Evolutionary conservation across 2,888 invertebrate genomes (phyloP).

Genomic region (Stenichneumon culpator): DNA sequence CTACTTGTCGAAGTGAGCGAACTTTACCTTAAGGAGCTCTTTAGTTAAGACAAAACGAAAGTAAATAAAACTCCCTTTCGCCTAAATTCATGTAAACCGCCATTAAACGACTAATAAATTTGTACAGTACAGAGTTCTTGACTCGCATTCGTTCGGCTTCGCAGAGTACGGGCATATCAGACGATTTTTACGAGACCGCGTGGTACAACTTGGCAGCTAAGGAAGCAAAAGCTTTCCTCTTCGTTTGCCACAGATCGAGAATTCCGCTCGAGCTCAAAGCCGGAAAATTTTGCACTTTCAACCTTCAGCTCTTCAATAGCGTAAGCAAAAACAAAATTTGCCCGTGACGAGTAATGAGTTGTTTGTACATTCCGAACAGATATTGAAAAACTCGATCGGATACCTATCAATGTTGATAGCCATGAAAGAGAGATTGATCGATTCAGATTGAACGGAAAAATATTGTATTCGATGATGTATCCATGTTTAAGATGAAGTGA

Average conservation of each 20-base stretch:
- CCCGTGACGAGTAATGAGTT: neutral
- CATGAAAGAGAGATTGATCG: constrained; percentile 63
- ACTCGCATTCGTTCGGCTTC: neutral
- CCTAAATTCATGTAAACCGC: neutral
- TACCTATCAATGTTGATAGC: constrained; percentile 72
- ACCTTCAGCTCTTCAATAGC: constrained; percentile 41
- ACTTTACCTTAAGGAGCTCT: neutral
- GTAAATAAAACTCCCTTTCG: neutral
- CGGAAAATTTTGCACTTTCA: constrained; percentile 59
- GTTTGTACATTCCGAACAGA: constrained; percentile 41
- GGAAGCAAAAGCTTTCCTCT: constrained; percentile 45
- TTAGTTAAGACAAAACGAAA: neutral
- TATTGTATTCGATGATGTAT: neutral
- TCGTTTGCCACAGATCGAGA: constrained; percentile 41
- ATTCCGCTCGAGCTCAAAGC: constrained; percentile 54
- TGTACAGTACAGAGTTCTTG: neutral
- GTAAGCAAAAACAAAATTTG: constrained; percentile 23
- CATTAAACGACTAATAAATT: neutral
- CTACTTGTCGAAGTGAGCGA: constrained; percentile 60
- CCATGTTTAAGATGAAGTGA: neutral
- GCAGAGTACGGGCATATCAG: constrained; percentile 38
- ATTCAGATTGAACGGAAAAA: constrained; percentile 2
- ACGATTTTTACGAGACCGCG: constrained; percentile 49
- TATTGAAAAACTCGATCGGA: constrained; percentile 71
- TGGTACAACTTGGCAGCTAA: constrained; percentile 56